Conservation (phyloP, 1,140 invertebrate genomes). For the Portunus trituberculatus region DNA sequence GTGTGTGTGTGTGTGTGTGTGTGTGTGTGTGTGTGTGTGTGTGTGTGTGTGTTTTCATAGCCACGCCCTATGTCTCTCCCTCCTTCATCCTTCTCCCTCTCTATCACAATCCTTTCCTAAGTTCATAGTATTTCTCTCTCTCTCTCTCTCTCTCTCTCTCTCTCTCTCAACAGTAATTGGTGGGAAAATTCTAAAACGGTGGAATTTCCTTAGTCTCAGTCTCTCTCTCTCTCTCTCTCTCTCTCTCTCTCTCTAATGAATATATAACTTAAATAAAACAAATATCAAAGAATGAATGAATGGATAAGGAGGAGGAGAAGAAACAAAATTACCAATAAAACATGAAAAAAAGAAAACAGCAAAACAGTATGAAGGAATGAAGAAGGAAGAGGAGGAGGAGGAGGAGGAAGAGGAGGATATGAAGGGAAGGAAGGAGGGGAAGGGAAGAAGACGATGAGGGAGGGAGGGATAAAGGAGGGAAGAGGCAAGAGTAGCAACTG, state of each 20-base stretch:
- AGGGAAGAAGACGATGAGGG: not conserved
- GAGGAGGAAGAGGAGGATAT: not conserved
- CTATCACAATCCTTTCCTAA: not conserved
- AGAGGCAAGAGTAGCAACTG: not conserved
- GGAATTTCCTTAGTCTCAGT: not conserved
- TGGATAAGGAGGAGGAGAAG: conserved; percentile 15
- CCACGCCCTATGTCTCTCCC: not conserved
- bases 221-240: conserved; percentile 1
- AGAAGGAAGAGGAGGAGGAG: not conserved
- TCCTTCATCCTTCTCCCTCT: not conserved
- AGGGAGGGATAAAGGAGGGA: not conserved
- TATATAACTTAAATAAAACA: not conserved
- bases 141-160: conserved; percentile 48
- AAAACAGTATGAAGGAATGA: not conserved
- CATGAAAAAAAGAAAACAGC: not conserved
- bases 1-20: conserved; percentile 37
- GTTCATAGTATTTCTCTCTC: not conserved
- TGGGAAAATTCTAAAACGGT: not conserved
- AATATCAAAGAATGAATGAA: not conserved
- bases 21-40: conserved; percentile 52
- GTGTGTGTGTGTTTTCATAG: conserved; percentile 29
- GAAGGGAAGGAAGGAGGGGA: not conserved
- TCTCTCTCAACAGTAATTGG: not conserved
- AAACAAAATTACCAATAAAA: not conserved
- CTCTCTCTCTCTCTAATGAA: conserved; percentile 34